Percentiles rank a stretch among this genome's conserved stretches.
phyloP scores from a whole-genome alignment of 2,888 invertebrate species.

The Polia nebulosa region DNA sequence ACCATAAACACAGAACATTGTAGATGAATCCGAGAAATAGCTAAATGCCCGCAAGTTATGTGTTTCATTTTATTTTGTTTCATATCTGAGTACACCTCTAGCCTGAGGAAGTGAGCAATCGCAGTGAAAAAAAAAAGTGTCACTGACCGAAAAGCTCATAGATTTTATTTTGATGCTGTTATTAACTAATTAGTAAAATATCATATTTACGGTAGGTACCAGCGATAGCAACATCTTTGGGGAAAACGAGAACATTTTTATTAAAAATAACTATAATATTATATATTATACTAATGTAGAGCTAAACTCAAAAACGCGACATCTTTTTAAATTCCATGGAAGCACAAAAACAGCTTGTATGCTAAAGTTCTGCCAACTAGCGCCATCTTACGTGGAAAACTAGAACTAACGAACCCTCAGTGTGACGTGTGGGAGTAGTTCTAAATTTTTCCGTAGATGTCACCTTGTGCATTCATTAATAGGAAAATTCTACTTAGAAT shows the following conservation, averaged over 20 bases:
- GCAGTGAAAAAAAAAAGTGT: too few species aligned
- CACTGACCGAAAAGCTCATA: too few species aligned
- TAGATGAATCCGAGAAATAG: not conserved
- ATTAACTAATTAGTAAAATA: not conserved
- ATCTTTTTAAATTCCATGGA: slow-evolving; percentile 48
- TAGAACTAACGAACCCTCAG: slow-evolving; percentile 27
- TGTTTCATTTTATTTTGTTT: too few species aligned
- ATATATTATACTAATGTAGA: too few species aligned
- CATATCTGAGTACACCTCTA: too few species aligned
- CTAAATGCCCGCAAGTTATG: too few species aligned
- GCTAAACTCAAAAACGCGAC: slow-evolving; percentile 41
- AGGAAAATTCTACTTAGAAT: slow-evolving; percentile 57
- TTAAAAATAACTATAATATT: not conserved
- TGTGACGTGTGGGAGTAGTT: slow-evolving; percentile 34
- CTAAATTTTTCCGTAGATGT: slow-evolving; percentile 60
- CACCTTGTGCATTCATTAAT: slow-evolving; percentile 38
- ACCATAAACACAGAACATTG: not conserved
- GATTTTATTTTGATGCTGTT: not conserved
- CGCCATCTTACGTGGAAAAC: slow-evolving; percentile 56
- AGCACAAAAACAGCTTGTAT: slow-evolving; percentile 13
- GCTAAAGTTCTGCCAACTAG: slow-evolving; percentile 4
- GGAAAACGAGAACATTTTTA: not conserved
- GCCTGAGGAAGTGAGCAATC: too few species aligned
- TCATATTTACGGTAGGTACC: not conserved
- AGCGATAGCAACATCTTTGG: not conserved